Evolutionary conservation across 2,888 invertebrate species (phyloP).

Genomic region (Phyllotreta striolata): DNA sequence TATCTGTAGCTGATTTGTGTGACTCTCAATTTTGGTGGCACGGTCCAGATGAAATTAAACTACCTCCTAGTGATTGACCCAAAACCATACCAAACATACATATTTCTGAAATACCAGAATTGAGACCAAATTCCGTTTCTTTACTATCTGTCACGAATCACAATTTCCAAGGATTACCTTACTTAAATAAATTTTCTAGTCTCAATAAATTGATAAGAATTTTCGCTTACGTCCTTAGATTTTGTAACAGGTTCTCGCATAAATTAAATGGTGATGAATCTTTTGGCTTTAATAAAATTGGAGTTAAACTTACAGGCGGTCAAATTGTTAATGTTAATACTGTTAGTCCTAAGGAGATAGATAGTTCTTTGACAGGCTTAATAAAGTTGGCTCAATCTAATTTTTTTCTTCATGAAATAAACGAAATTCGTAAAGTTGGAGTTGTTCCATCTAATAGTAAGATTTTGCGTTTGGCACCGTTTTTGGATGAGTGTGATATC

Average conservation of each 20-base stretch:
- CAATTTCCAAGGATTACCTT: not conserved
- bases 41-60: constrained; percentile 1
- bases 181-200: constrained; percentile 7
- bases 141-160: not conserved
- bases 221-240: too few relatives aligned
- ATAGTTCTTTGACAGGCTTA: constrained; percentile 3
- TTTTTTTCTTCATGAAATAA: constrained; percentile 15
- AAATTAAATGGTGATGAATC: too few relatives aligned
- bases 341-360: constrained; percentile 4
- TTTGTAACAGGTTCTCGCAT: too few relatives aligned
- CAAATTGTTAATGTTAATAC: not conserved
- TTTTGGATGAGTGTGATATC: constrained; percentile 28
- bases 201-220: constrained; percentile 7
- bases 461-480: constrained; percentile 27
- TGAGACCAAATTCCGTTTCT: not conserved
- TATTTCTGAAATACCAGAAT: constrained; percentile 1
- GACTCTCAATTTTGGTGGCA: constrained; percentile 8
- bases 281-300: too few relatives aligned
- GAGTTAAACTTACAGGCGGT: too few relatives aligned
- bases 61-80: not conserved
- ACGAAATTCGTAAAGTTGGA: not conserved
- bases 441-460: constrained; percentile 11
- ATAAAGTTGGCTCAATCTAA: constrained; percentile 8
- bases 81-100: not conserved
- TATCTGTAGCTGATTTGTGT: not conserved